Evolutionary conservation across 2,797 vertebrate genomes (phyloP).

Genomic region (Thripadectes ignobilis): DNA sequence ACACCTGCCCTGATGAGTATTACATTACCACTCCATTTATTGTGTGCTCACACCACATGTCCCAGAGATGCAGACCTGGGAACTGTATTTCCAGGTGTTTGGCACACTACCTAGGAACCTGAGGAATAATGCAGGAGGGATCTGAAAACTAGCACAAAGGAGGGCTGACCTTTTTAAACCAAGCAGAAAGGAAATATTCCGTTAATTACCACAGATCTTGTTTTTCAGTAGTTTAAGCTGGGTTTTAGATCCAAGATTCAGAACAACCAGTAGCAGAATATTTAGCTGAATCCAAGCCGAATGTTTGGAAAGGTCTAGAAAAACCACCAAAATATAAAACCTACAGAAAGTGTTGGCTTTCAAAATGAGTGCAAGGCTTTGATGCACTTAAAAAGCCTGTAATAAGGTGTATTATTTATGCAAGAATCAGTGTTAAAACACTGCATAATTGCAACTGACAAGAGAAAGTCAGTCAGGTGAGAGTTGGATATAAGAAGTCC

Average conservation of each 20-base stretch:
- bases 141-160: constrained; percentile 6
- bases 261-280: not conserved
- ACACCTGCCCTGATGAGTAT: not conserved
- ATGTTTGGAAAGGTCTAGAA: not conserved
- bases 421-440: not conserved
- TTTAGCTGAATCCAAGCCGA: not conserved
- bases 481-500: not conserved
- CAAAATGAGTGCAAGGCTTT: not conserved
- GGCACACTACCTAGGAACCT: not conserved
- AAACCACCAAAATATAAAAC: not conserved
- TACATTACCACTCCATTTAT: constrained; percentile 20
- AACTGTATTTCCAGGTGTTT: constrained; percentile 30
- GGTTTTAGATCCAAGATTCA: not conserved
- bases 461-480: not conserved
- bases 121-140: not conserved
- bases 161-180: not conserved
- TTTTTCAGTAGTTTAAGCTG: not conserved
- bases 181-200: constrained; percentile 27
- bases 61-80: constrained; percentile 5
- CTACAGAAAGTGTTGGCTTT: not conserved
- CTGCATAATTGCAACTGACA: not conserved
- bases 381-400: not conserved
- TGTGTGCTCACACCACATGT: not conserved
- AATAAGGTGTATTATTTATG: not conserved
- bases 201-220: not conserved